Conservation (phyloP, 2,113 vertebrate genomes). For the human region DNA sequence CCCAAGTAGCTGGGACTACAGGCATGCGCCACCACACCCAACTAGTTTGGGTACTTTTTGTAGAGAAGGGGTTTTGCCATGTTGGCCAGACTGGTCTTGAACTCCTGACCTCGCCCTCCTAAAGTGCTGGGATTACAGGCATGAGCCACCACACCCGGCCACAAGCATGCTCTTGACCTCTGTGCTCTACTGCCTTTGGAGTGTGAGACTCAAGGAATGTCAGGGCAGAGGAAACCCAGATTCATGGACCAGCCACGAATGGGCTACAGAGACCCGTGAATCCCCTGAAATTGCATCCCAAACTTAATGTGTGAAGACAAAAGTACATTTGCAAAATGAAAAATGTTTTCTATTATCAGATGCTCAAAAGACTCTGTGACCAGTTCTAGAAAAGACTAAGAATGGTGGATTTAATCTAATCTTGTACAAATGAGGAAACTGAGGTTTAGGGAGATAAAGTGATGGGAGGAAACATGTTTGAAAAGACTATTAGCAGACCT, state of each 20-base stretch:
- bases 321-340: neutral
- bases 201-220: neutral
- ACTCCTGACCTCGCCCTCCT: too few relatives aligned
- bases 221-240: neutral
- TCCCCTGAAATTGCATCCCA: neutral
- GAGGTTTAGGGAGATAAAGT: neutral
- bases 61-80: too few relatives aligned
- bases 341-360: neutral
- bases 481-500: neutral
- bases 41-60: too few relatives aligned
- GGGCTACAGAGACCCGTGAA: neutral
- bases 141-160: neutral
- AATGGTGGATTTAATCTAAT: neutral
- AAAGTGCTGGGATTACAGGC: too few relatives aligned
- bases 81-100: too few relatives aligned
- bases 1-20: too few relatives aligned
- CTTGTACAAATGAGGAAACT: neutral
- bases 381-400: neutral
- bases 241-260: neutral
- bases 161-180: neutral
- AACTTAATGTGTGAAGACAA: neutral
- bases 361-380: neutral
- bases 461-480: neutral
- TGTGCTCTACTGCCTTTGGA: neutral
- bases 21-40: too few relatives aligned